These are phyloP conservation scores for Hirtodrosophila histrioides DNA, from an alignment of 2,888 invertebrate species.

Conservation along the genomic window DNA sequence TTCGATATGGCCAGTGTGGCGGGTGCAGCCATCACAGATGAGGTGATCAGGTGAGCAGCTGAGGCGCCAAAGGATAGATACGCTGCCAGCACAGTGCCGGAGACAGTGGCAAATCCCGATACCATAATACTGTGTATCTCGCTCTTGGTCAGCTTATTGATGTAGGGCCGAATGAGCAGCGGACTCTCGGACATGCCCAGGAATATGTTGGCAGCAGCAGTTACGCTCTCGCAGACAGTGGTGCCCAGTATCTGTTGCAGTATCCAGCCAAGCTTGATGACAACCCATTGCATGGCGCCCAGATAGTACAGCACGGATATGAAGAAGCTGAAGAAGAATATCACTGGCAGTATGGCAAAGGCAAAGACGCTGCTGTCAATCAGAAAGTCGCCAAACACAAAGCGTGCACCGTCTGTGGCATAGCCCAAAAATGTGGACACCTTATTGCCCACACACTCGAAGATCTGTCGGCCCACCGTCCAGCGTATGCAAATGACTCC, in stretches of 20 bases:
- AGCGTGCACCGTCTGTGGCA: constrained; percentile 91
- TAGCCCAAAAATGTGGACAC: constrained; percentile 91
- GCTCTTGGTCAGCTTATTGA: constrained; percentile 92
- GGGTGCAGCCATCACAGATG: constrained; percentile 98
- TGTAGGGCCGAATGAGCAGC: constrained; percentile 93
- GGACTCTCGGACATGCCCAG: constrained; percentile 97
- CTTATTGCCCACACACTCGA: constrained; percentile 87
- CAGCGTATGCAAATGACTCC: constrained; percentile 94
- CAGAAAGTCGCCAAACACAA: constrained; percentile 91
- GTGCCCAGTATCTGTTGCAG: constrained; percentile 91
- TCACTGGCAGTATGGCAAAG: constrained; percentile 95
- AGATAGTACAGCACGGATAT: constrained; percentile 95
- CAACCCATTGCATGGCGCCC: constrained; percentile 94
- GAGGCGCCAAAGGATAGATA: constrained; percentile 96
- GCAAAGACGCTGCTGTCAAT: constrained; percentile 90
- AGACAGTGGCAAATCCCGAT: constrained; percentile 97
- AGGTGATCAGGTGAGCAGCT: constrained; percentile 94
- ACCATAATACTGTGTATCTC: constrained; percentile 97
- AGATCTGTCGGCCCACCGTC: constrained; percentile 89
- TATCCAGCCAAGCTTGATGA: constrained; percentile 91
- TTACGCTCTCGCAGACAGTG: constrained; percentile 97
- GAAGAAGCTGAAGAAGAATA: constrained; percentile 96
- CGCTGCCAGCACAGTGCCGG: constrained; percentile 96
- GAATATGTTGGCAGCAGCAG: constrained; percentile 96
- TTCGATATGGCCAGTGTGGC: constrained; percentile 96